Evolutionary conservation across 2,797 vertebrate genomes (phyloP), one percentile per base, ranked within the genome.

Genomic region (Dermochelys coriacea): DNA sequence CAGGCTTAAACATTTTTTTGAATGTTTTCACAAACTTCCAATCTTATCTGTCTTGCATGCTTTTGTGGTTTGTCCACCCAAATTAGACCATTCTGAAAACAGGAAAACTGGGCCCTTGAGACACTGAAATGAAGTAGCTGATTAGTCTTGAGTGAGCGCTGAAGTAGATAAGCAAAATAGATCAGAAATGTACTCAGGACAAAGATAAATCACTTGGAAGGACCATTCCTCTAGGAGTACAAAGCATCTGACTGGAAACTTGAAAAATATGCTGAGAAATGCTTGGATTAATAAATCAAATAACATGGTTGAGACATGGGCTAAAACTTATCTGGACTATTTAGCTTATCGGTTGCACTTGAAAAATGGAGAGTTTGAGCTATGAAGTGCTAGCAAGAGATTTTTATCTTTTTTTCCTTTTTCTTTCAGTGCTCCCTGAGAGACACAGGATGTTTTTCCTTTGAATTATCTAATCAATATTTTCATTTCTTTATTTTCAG

Each of bases 1-100:
- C 29, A 80, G 27, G 1, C 80, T 95, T 94, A 93, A 96, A 90
- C 89, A 71, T 41, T 23, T 23, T 86, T 54, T 93, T 90, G 51
- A 80, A 3, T 95, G 93, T 92, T 96, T 96, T 95, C n/a, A 37
- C 96, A 94, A 88, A 45, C 23, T 96, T 94, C 82, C 81, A 86
- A 3, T 79, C 95, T 96, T 96, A 97, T 96, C 97, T 93, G 34
- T 75, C 68, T 96, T 97, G 91, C 94, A 88, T 86, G 15, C n/a
- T 96, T 96, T 94, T 94, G 51, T 93, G 15, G 1, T 85, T 85
- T 87, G 91, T 89, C 74, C 94, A 82, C n/a, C 80, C 2, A 84
- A 74, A 88, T 71, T 92, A 92, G 50, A 93, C 92, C 89, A 84
- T 85, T 29, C 51, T 5, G 0, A 96, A 93, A 92, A 89, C 54